These are phyloP conservation scores for Reinhardtius hippoglossoides DNA, from an alignment of 2,113 vertebrate genomes.

Conservation along the genomic window DNA sequence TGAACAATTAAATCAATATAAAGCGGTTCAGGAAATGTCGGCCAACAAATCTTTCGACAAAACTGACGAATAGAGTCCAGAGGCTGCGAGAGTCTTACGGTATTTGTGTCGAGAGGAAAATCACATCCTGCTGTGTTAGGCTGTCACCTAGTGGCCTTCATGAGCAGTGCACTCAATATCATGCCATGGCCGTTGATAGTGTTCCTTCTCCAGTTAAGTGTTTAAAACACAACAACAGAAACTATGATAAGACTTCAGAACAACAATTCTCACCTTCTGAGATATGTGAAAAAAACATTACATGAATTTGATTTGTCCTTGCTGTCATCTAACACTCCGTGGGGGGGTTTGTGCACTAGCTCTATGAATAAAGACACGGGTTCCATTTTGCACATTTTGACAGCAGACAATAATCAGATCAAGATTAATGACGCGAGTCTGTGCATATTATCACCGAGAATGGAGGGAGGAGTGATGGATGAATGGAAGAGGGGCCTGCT, in stretches of 20 bases:
- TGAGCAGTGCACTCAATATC: neutral
- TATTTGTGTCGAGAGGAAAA: constrained; percentile 30
- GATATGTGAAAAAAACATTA: neutral
- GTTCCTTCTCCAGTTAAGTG: neutral
- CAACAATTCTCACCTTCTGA: neutral
- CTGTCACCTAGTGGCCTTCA: constrained; percentile 47
- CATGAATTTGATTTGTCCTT: neutral
- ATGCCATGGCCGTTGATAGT: neutral
- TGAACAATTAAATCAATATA: constrained; percentile 1
- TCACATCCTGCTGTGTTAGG: constrained; percentile 10
- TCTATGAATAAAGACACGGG: neutral
- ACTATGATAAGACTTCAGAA: neutral
- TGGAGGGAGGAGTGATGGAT: constrained; percentile 27
- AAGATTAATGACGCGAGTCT: constrained; percentile 31
- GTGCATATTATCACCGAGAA: constrained; percentile 7
- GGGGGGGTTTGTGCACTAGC: no score
- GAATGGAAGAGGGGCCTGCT: constrained; percentile 6
- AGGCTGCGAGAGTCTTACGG: constrained; percentile 8
- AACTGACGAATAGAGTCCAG: constrained; percentile 23
- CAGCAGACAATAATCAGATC: constrained; percentile 40
- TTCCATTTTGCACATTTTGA: constrained; percentile 21
- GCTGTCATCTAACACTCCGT: neutral
- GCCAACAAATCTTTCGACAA: constrained; percentile 14
- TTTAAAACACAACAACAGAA: neutral
- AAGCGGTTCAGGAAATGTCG: constrained; percentile 23